Evolutionary conservation across 2,113 vertebrate species (phyloP).

Genomic region (Pardalotus punctatus): DNA sequence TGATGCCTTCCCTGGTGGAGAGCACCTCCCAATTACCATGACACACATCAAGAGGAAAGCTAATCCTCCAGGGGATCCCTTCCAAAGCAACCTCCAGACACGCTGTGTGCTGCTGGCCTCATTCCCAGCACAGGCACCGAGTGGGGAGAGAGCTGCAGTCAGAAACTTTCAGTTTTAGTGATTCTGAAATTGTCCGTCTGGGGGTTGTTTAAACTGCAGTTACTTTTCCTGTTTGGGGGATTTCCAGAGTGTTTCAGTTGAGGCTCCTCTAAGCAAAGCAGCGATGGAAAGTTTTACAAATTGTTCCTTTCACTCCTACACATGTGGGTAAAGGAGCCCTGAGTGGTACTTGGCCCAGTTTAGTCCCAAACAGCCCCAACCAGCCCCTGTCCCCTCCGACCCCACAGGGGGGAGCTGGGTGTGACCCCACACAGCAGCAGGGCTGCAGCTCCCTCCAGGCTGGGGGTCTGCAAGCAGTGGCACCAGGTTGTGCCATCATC

Average conservation of each 20-base stretch:
- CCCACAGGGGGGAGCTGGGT: not conserved
- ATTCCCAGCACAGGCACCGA: not conserved
- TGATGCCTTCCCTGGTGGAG: not conserved
- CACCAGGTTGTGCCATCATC: not conserved
- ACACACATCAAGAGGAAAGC: not conserved
- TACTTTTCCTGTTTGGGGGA: not conserved
- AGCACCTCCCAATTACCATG: not conserved
- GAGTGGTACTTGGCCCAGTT: rapidly evolving
- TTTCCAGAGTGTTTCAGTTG: not conserved
- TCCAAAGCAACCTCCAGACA: not conserved
- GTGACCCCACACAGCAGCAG: not conserved
- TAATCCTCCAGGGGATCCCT: not conserved
- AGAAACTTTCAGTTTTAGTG: not conserved
- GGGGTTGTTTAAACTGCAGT: not conserved
- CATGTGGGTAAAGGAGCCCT: rapidly evolving
- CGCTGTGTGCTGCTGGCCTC: rapidly evolving
- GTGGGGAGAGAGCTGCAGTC: not conserved
- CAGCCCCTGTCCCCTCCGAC: not conserved
- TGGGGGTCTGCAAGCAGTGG: not conserved
- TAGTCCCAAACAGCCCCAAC: not conserved
- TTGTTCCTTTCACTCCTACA: not conserved
- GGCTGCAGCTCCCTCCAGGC: not conserved
- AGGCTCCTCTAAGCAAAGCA: not conserved
- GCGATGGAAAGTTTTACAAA: not conserved
- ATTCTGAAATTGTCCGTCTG: not conserved